Conservation (phyloP, 2,797 vertebrate genomes). For the Etheostoma perlongum region DNA sequence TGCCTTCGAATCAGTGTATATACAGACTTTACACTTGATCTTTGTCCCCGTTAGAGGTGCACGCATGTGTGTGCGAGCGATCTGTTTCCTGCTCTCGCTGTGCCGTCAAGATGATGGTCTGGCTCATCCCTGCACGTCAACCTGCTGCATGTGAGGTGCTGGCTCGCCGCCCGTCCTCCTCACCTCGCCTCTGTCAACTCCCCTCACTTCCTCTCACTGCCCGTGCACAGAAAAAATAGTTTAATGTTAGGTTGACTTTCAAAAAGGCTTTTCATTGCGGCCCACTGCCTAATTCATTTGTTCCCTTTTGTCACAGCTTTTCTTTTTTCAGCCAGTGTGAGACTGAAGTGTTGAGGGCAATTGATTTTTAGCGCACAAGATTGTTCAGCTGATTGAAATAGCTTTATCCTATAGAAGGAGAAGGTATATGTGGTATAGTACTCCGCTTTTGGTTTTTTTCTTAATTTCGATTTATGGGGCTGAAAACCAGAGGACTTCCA, state of each 20-base stretch:
- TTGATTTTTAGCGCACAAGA: slow-evolving; percentile 56
- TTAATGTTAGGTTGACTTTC: slow-evolving; percentile 67
- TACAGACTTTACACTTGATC: slow-evolving; percentile 21
- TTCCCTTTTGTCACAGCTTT: slow-evolving; percentile 29
- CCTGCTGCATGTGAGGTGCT: slow-evolving; percentile 55
- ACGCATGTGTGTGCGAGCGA: not conserved
- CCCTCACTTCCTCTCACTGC: slow-evolving; percentile 62
- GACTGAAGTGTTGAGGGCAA: slow-evolving; percentile 45
- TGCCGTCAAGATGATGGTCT: slow-evolving; percentile 28
- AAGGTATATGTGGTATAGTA: slow-evolving; percentile 12
- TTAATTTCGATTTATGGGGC: slow-evolving; percentile 27
- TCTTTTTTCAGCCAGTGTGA: slow-evolving; percentile 41
- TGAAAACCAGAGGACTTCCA: slow-evolving; percentile 12
- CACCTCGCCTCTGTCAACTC: slow-evolving; percentile 52
- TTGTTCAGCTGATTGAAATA: slow-evolving; percentile 57
- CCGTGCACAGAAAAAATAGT: slow-evolving; percentile 48
- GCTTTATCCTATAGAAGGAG: slow-evolving; percentile 34
- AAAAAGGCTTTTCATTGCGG: slow-evolving; percentile 60
- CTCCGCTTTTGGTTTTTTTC: slow-evolving; percentile 8
- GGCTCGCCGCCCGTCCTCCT: slow-evolving; percentile 50
- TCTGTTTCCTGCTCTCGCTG: slow-evolving; percentile 56
- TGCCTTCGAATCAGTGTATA: slow-evolving; percentile 1
- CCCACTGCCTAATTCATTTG: not conserved
- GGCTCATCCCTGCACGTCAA: slow-evolving; percentile 43
- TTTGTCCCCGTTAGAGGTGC: slow-evolving; percentile 33